Percentiles rank a stretch among this genome's conserved stretches.
These are phyloP conservation scores for Muricea muricata DNA, from an alignment of 92 coral and sea anemone genomes.

Conservation along the genomic window DNA sequence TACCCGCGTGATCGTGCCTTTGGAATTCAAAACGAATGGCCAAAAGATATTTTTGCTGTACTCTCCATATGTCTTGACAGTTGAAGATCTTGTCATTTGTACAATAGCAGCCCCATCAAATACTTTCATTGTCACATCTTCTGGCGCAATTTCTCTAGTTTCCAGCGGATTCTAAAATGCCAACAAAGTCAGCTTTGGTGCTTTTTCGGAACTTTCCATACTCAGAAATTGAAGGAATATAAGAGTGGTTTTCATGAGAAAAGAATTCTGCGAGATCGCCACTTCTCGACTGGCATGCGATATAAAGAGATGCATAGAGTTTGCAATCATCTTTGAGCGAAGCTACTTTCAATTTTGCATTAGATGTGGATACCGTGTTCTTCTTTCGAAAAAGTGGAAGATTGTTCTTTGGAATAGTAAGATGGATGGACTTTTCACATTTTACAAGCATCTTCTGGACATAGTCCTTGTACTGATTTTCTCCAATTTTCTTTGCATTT, in stretches of 20 bases:
- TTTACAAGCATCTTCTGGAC: slow-evolving; percentile 21
- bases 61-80: slow-evolving; percentile 14
- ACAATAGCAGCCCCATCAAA: slow-evolving; percentile 24
- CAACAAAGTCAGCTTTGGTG: slow-evolving; percentile 11
- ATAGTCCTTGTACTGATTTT: slow-evolving; percentile 5
- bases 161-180: not conserved
- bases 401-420: slow-evolving; percentile 27
- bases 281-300: slow-evolving; percentile 8
- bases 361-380: slow-evolving; percentile 19
- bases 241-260: slow-evolving; percentile 13
- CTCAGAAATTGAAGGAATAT: slow-evolving; percentile 5
- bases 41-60: slow-evolving; percentile 20
- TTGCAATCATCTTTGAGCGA: slow-evolving; percentile 15
- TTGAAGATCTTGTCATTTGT: not conserved
- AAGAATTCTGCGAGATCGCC: slow-evolving; percentile 22
- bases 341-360: not conserved
- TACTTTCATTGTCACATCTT: not conserved
- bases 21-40: slow-evolving; percentile 14
- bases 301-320: not conserved
- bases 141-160: not conserved
- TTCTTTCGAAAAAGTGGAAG: slow-evolving; percentile 26
- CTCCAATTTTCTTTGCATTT: slow-evolving; percentile 9
- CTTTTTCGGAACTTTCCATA: slow-evolving; percentile 5
- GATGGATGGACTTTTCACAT: slow-evolving; percentile 2
- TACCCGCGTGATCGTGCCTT: not conserved